Base-by-base conservation (phyloP, 2,797 vertebrate species). In the Triplophysa yarkandensis region DNA sequence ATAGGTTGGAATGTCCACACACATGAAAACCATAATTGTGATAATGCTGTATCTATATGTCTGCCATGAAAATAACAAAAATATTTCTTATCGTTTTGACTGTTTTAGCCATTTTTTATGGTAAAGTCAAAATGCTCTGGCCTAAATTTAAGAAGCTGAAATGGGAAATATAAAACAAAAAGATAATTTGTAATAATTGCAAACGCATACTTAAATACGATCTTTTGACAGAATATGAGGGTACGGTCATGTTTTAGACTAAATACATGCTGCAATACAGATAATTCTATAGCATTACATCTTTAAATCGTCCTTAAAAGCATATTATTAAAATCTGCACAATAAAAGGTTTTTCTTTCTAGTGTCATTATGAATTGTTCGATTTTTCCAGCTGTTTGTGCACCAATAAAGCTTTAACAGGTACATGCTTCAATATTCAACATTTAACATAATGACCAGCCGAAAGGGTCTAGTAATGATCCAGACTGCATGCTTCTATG, bases 221-320 rank as follows among this genome's bases (percentile, higher is more conserved):
- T 54, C 5, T 54, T 25, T 25, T 54, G 11, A 5, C 13, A 23
- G n/a, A 21, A 11, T 23, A 55, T 28, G 14, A 55, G 25, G 52
- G 25, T 55, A 13, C 16, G 52, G 25, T 55, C 14, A 55, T 58
- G 39, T 32, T 74, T 57, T 66, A 46, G 7, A 65, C 48, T 19
- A 17, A 41, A 54, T 19, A 17, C 64, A 7, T 65, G 34, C 61
- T 21, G 34, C 48, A 39, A n/a, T 44, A 23, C n/a, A 8, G 25
- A 58, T 46, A 46, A 74, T 44, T 74, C 36, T 44, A 46, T 48
- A 57, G 48, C 19, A 58, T 58, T n/a, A 55, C 61, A 44, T n/a
- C 27, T 65, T 57, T 32, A 4, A 52, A 21, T 64, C 32, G 28
- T 21, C n/a, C 28, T 27, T 44, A n/a, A 73, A 73, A 44, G 50